Evolutionary conservation across 2,888 invertebrate species (phyloP).

Genomic region (Spicauda simplicius): DNA sequence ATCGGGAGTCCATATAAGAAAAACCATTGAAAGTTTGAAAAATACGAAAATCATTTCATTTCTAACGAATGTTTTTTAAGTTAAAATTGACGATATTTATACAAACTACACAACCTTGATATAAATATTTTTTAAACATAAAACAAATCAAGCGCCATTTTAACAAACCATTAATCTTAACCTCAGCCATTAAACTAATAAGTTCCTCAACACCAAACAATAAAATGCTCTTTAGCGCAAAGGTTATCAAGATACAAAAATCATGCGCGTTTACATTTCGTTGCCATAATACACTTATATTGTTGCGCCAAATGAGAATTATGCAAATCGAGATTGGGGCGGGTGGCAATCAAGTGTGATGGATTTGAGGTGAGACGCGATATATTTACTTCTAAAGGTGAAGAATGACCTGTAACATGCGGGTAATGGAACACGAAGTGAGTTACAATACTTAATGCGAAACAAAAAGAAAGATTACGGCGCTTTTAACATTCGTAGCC

Average conservation of each 20-base stretch:
- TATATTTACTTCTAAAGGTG: neutral
- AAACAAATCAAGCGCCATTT: neutral
- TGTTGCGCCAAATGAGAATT: slow-evolving; percentile 47
- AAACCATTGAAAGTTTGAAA: no score
- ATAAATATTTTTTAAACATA: neutral
- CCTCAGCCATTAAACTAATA: slow-evolving; percentile 3
- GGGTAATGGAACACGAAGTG: neutral
- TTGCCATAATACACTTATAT: slow-evolving; percentile 6
- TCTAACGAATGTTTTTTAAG: no score
- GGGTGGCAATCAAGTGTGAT: slow-evolving; percentile 55
- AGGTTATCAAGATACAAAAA: slow-evolving; percentile 29
- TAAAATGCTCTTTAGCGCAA: slow-evolving; percentile 14
- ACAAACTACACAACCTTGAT: neutral
- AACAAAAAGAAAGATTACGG: no score
- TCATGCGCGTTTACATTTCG: slow-evolving; percentile 14
- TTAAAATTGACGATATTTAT: no score
- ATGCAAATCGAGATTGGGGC: slow-evolving; percentile 50
- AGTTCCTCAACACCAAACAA: slow-evolving; percentile 15
- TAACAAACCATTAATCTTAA: slow-evolving; percentile 2
- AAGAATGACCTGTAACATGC: neutral
- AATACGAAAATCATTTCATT: no score
- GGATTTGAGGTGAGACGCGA: slow-evolving; percentile 44
- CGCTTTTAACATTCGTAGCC: no score
- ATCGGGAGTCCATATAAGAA: no score
- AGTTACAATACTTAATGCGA: neutral